Conservation (phyloP, 2,797 vertebrate species). For the Acanthiza pusilla region DNA sequence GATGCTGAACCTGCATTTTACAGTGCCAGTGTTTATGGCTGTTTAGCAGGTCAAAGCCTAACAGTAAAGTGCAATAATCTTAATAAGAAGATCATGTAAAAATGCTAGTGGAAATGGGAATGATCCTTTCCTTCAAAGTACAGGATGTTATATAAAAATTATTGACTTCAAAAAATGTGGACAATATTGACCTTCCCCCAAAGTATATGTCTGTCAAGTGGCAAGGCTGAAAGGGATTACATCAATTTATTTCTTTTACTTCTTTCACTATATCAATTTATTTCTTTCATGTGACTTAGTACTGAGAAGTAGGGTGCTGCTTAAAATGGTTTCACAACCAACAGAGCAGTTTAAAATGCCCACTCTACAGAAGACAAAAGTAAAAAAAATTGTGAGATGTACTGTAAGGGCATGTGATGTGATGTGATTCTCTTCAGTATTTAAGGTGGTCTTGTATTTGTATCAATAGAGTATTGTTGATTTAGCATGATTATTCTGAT, state of each 20-base stretch:
- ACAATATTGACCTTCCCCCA: not conserved
- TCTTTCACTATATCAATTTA: not conserved
- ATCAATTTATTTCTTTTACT: not conserved
- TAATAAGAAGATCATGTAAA: not conserved
- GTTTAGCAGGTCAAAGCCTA: not conserved
- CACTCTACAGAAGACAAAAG: not conserved
- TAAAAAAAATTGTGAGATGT: not conserved
- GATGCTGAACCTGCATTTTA: not conserved
- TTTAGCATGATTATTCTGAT: not conserved
- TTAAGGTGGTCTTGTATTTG: not conserved
- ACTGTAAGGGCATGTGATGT: not conserved
- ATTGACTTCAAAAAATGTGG: not conserved
- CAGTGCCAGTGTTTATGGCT: not conserved
- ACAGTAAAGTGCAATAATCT: not conserved
- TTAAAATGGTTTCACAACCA: not conserved
- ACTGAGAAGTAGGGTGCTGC: not conserved
- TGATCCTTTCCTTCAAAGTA: not conserved
- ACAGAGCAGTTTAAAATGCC: not conserved
- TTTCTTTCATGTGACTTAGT: not conserved
- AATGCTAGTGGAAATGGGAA: not conserved
- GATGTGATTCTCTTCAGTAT: not conserved
- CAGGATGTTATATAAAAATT: not conserved
- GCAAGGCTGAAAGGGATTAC: not conserved
- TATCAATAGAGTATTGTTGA: not conserved
- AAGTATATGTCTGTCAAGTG: not conserved